Percentiles rank a stretch among this genome's conserved stretches.
These are phyloP conservation scores for Megalops cyprinoides DNA, from an alignment of 2,797 vertebrate species.

Conservation along the genomic window DNA sequence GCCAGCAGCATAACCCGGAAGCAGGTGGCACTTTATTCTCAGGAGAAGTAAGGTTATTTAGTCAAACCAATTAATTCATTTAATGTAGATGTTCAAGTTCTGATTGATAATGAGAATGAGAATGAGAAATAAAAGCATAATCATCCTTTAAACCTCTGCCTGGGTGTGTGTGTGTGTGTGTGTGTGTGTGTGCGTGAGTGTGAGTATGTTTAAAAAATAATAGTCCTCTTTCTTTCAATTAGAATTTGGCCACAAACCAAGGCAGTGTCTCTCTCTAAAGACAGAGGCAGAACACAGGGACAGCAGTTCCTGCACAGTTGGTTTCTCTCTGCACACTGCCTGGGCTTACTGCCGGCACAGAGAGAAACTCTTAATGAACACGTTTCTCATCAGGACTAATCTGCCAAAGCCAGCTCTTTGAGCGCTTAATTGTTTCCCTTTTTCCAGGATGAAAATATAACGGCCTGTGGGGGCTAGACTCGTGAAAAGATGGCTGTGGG, in stretches of 20 bases:
- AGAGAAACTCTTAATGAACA: conserved; percentile 7
- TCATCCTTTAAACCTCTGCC: too few species aligned
- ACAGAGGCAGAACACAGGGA: background rate
- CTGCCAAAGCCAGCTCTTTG: background rate
- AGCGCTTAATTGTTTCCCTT: conserved; percentile 8
- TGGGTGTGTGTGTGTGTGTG: background rate
- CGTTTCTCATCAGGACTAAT: conserved; percentile 9
- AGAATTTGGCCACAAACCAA: too few species aligned
- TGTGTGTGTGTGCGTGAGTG: background rate
- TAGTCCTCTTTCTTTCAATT: too few species aligned
- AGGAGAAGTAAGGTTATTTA: too few species aligned
- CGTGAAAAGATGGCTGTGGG: background rate
- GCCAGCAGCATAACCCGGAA: too few species aligned
- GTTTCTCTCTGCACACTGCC: background rate
- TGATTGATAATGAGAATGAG: too few species aligned
- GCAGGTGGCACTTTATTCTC: too few species aligned
- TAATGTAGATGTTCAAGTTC: too few species aligned
- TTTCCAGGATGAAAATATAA: background rate
- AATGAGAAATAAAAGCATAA: too few species aligned
- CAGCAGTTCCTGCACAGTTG: background rate
- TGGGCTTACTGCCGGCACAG: background rate
- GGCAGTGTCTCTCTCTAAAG: background rate
- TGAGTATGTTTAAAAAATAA: background rate
- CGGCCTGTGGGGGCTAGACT: background rate
- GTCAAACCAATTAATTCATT: too few species aligned